Evolutionary conservation across 2,888 invertebrate species (phyloP).

Genomic region (Acanthococcus lagerstroemiae): DNA sequence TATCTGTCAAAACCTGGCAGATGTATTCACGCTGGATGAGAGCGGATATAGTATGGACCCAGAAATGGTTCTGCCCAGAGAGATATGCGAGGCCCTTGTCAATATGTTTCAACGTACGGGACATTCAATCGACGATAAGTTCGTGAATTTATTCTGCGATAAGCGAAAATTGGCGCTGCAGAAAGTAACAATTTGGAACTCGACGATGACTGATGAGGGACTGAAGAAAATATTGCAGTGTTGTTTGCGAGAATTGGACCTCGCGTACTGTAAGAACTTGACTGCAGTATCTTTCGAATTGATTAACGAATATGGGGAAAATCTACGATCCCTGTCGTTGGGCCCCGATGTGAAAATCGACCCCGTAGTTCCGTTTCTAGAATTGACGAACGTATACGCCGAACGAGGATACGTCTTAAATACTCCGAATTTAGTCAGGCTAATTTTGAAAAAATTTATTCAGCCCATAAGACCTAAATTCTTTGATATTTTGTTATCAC

Average conservation of each 20-base stretch:
- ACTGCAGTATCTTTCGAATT: slow-evolving; percentile 53
- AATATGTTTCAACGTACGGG: slow-evolving; percentile 48
- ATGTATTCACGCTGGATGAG: slow-evolving; percentile 46
- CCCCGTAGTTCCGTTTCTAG: background rate
- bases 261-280: slow-evolving; percentile 62
- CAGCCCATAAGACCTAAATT: background rate
- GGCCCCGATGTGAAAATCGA: slow-evolving; percentile 49
- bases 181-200: slow-evolving; percentile 48
- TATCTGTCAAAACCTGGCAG: slow-evolving; percentile 53
- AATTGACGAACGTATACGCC: background rate
- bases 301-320: slow-evolving; percentile 58
- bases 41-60: slow-evolving; percentile 48
- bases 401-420: background rate
- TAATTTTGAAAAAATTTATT: slow-evolving; percentile 9
- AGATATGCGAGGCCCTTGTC: slow-evolving; percentile 61
- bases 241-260: slow-evolving; percentile 60
- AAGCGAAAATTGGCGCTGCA: slow-evolving; percentile 16
- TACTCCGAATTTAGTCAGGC: slow-evolving; percentile 17
- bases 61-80: slow-evolving; percentile 56
- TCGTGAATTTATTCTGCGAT: slow-evolving; percentile 29
- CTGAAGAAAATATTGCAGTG: slow-evolving; percentile 61
- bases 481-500: slow-evolving; percentile 11
- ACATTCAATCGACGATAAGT: slow-evolving; percentile 50
- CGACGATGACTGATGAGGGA: slow-evolving; percentile 60
- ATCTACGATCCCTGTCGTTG: slow-evolving; percentile 58